Evolutionary conservation across 2,888 invertebrate genomes (phyloP), one percentile per base, ranked within the genome.

Genomic region (Geotrupes spiniger): DNA sequence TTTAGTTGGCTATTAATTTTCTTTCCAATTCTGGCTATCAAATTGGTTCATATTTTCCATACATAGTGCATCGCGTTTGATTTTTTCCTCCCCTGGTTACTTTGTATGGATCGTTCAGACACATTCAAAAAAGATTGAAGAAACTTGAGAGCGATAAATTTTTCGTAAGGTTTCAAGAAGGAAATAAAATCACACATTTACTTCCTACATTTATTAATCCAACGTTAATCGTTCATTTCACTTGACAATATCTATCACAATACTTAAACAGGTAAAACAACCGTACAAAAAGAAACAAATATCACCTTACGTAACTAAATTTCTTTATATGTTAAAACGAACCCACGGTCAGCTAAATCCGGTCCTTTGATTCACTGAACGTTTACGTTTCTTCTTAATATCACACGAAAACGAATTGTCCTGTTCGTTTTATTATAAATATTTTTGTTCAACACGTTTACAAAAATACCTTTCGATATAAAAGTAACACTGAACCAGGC

Each of bases 191-290:
- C 9, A 14, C 10, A 14, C 8, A 11, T 21, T 42, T 47, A 51
- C 26, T 62, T 63, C 59, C 62, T 64, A 64, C 64, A 62, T 63
- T 62, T 63, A 64, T 63, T 68, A 66, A 65, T 62, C 62, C 66
- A 66, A 68, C 65, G 62, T 60, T 63, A 64, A 63, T 63, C 63
- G 58, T 62, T 62, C 62, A 65, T 63, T 64, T 64, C 66, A 69
- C 68, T 66, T 64, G 62, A 69, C 68, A 68, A 66, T 61, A 61
- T 58, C 27, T 27, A 46, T 46, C 46, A 46, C 46, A 41, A 41
- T 33, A 46, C 46, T 46, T 40, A 40, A 46, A 40, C 40, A 44
- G 38, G 27, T 46, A 14, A 16, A 39, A 14, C 25, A 40, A 46
- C 46, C 39, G 16, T 46, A 39, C 39, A 39, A 39, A 39, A 46